Percentiles rank a stretch among this genome's conserved stretches.
Evolutionary conservation across 1,140 invertebrate genomes (phyloP).

Genomic region (Delia radicum): DNA sequence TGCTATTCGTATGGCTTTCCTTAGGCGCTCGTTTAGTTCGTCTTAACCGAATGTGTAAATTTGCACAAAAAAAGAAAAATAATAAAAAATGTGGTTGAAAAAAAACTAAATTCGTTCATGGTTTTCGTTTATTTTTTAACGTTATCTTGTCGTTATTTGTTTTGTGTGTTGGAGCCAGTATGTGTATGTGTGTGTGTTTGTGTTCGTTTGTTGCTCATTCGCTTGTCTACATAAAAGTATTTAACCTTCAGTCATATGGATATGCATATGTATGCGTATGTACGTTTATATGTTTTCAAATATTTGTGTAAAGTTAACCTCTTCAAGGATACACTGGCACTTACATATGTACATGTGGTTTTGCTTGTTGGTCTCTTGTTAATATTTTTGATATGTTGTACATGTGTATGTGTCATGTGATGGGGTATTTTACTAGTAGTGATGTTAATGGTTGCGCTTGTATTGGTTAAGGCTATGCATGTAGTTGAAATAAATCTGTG

Average conservation of each 20-base stretch:
- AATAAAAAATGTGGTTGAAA: too few species aligned
- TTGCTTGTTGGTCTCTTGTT: not conserved
- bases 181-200: not conserved
- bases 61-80: not conserved
- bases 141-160: not conserved
- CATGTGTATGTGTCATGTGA: not conserved
- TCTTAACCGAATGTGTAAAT: not conserved
- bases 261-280: not conserved
- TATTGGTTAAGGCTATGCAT: not conserved
- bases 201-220: not conserved
- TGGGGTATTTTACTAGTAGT: not conserved
- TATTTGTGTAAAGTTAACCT: slow-evolving; percentile 12
- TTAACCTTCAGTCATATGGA: slow-evolving; percentile 10
- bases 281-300: not conserved
- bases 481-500: not conserved
- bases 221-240: not conserved
- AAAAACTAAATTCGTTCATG: not conserved
- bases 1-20: not conserved
- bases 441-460: not conserved
- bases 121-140: not conserved
- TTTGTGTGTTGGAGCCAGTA: not conserved
- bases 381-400: slow-evolving; percentile 1
- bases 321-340: slow-evolving; percentile 8
- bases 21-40: not conserved
- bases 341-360: not conserved